Conservation (phyloP, 2,113 vertebrate species). For the Zosterops japonicus region DNA sequence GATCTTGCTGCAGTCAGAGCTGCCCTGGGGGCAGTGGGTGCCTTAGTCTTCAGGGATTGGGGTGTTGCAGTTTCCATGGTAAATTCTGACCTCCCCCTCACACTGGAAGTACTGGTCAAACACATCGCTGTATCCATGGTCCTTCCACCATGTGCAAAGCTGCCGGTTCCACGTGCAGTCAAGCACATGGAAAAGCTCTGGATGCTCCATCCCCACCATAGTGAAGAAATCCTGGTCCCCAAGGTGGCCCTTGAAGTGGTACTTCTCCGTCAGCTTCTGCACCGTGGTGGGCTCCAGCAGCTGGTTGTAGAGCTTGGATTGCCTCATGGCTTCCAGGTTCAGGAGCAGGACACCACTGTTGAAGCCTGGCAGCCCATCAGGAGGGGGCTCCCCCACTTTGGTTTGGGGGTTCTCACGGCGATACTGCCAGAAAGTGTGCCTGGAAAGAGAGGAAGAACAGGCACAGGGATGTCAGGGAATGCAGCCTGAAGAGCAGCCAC, state of each 20-base stretch:
- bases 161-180: conserved; percentile 95
- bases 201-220: conserved; percentile 96
- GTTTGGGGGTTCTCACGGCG: conserved; percentile 90
- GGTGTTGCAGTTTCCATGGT: conserved; percentile 96
- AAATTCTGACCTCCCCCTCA: conserved; percentile 84
- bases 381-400: conserved; percentile 87
- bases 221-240: conserved; percentile 99
- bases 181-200: conserved; percentile 86
- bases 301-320: conserved; percentile 85
- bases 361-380: conserved; percentile 90
- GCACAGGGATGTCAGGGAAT: neutral
- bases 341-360: conserved; percentile 96
- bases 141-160: conserved; percentile 96
- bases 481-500: neutral
- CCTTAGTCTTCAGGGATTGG: conserved; percentile 85
- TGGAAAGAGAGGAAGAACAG: conserved; percentile 56
- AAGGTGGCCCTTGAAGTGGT: conserved; percentile 92
- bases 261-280: conserved; percentile 85
- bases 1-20: neutral
- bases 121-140: conserved; percentile 90
- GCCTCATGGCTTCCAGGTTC: conserved; percentile 88
- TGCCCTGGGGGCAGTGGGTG: accelerated
- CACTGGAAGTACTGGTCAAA: conserved; percentile 92
- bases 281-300: conserved; percentile 83
- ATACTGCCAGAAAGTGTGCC: conserved; percentile 98